Conservation (phyloP, 2,888 invertebrate species). For the Hermaeophaga mercurialis region DNA sequence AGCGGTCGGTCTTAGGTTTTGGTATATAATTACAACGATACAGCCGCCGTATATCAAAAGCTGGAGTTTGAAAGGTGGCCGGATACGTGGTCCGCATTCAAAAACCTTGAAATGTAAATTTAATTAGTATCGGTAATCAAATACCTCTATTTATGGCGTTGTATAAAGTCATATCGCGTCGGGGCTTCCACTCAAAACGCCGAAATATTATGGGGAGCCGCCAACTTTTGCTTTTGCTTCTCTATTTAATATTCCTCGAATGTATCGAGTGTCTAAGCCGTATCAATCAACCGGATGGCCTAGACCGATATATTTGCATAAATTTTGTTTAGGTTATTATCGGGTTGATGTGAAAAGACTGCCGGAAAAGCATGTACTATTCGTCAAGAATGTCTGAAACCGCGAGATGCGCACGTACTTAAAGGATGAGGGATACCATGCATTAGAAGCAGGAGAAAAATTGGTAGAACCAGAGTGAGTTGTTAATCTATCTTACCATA, state of each 20-base stretch:
- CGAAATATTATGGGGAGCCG: conserved; percentile 16
- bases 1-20: conserved; percentile 53
- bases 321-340: too few species aligned
- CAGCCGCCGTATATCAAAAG: conserved; percentile 53
- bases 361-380: too few species aligned
- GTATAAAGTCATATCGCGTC: conserved; percentile 41
- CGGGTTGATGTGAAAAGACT: too few species aligned
- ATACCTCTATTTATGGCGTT: conserved; percentile 39
- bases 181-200: conserved; percentile 21
- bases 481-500: too few species aligned
- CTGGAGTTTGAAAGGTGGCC: conserved; percentile 53
- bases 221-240: conserved; percentile 13
- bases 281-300: conserved; percentile 5
- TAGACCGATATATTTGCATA: not conserved
- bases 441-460: too few species aligned
- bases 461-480: too few species aligned
- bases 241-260: conserved; percentile 13
- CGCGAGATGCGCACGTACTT: too few species aligned
- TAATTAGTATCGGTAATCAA: conserved; percentile 48
- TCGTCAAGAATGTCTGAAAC: too few species aligned
- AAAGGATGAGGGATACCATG: too few species aligned
- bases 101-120: conserved; percentile 50
- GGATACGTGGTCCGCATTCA: conserved; percentile 52
- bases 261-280: not conserved
- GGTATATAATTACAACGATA: conserved; percentile 53